Conservation (phyloP, 2,797 vertebrate genomes). For the Thaleichthys pacificus region DNA sequence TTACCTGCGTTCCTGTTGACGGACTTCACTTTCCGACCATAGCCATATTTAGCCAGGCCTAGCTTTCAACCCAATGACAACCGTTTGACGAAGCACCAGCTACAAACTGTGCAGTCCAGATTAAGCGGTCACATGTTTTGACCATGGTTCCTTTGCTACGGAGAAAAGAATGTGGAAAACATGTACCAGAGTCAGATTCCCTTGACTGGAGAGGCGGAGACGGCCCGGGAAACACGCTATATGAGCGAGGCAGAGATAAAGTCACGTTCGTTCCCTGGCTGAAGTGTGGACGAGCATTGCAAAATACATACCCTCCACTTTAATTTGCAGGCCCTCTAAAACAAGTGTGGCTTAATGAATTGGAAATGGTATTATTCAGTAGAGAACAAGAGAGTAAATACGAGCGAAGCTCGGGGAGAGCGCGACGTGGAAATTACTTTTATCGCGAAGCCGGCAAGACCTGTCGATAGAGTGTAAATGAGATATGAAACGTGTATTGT, state of each 20-base stretch:
- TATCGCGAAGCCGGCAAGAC: constrained; percentile 21
- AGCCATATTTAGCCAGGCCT: no score
- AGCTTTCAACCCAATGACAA: neutral
- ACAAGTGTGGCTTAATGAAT: constrained; percentile 69
- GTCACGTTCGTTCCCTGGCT: constrained; percentile 58
- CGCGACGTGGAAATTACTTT: constrained; percentile 40
- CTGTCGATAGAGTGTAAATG: constrained; percentile 48
- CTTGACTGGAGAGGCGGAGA: constrained; percentile 25
- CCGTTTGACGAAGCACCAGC: neutral
- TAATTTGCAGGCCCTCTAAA: constrained; percentile 66
- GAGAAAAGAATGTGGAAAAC: constrained; percentile 56
- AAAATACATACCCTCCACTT: constrained; percentile 44
- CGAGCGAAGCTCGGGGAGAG: constrained; percentile 31
- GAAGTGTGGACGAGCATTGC: constrained; percentile 6
- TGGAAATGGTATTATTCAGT: constrained; percentile 68
- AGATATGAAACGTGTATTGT: constrained; percentile 45
- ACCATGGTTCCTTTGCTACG: constrained; percentile 30
- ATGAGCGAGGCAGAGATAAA: constrained; percentile 62
- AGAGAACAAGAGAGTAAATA: constrained; percentile 50
- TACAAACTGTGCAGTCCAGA: constrained; percentile 6
- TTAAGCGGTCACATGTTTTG: constrained; percentile 28
- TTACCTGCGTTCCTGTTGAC: neutral
- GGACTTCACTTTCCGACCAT: no score
- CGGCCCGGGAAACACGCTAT: constrained; percentile 37
- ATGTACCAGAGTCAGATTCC: constrained; percentile 39